Percentiles rank a stretch among this genome's conserved stretches.
Evolutionary conservation across 2,888 invertebrate species (phyloP).

Genomic region (Enchytraeus crypticus): DNA sequence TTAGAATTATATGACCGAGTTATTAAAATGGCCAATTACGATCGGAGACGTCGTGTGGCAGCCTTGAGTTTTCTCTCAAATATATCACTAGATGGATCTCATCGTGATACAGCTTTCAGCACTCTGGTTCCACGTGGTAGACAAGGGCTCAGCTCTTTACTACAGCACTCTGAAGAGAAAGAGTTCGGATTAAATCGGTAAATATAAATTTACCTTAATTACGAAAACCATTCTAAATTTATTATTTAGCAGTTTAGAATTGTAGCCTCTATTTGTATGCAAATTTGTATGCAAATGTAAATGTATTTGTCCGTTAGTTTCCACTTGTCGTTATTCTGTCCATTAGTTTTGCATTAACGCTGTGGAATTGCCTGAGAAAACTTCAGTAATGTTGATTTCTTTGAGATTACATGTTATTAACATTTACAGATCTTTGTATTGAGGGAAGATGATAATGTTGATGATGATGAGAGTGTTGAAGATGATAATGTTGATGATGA

Average conservation of each 20-base stretch:
- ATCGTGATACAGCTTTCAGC: slow-evolving; percentile 25
- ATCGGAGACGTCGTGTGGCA: slow-evolving; percentile 20
- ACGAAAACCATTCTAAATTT: too few relatives aligned
- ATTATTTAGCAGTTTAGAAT: too few relatives aligned
- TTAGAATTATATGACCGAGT: too few relatives aligned
- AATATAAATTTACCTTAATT: too few relatives aligned
- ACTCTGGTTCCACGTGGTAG: slow-evolving; percentile 9
- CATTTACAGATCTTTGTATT: neutral
- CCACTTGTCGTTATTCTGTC: neutral
- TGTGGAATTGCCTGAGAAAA: slow-evolving; percentile 12
- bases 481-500: neutral
- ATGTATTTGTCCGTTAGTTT: neutral
- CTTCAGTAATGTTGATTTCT: slow-evolving; percentile 10
- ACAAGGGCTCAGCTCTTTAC: too few relatives aligned
- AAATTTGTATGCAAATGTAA: too few relatives aligned
- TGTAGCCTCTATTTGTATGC: too few relatives aligned
- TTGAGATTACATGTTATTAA: neutral
- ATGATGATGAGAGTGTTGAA: neutral
- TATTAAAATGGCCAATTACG: too few relatives aligned
- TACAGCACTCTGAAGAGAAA: too few relatives aligned
- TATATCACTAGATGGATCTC: slow-evolving; percentile 27
- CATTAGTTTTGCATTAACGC: neutral
- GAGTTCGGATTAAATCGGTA: too few relatives aligned
- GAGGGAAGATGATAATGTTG: neutral
- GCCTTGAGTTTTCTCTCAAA: slow-evolving; percentile 27